Percentiles rank a stretch among this genome's conserved stretches.
Evolutionary conservation across 2,888 invertebrate genomes (phyloP).

Genomic region (Matsumyia berberina): DNA sequence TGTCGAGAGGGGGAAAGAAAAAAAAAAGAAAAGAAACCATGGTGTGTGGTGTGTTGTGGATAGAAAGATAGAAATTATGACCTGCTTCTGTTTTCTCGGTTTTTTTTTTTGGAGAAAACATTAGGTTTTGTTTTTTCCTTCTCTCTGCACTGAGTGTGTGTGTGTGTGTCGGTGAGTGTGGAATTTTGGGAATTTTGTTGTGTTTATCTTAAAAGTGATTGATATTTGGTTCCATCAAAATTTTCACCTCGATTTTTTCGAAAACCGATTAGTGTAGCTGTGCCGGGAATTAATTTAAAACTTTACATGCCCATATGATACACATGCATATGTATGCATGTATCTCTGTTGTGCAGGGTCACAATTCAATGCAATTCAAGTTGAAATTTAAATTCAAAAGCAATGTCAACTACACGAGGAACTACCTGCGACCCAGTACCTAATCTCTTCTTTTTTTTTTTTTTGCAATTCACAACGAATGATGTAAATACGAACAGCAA

Average conservation of each 20-base stretch:
- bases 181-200: conserved; percentile 25
- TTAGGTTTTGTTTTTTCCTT: conserved; percentile 1
- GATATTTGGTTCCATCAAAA: too few species aligned
- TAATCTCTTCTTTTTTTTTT: not conserved
- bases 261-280: too few species aligned
- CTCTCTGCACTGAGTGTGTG: not conserved
- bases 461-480: not conserved
- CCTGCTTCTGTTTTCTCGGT: conserved; percentile 60
- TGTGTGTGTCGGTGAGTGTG: not conserved
- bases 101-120: conserved; percentile 48
- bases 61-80: conserved; percentile 64
- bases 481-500: too few species aligned
- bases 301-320: too few species aligned
- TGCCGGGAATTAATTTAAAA: too few species aligned
- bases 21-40: conserved; percentile 49
- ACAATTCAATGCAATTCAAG: too few species aligned
- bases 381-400: too few species aligned
- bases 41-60: conserved; percentile 37
- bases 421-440: too few species aligned
- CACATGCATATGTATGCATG: too few species aligned
- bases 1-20: not conserved
- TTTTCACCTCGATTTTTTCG: not conserved
- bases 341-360: too few species aligned
- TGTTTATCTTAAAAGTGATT: conserved; percentile 38
- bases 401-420: too few species aligned